Percentiles rank a stretch among this genome's conserved stretches.
These are phyloP conservation scores for Rhabdomys dilectus DNA, from an alignment of 2,113 vertebrate species.

Conservation along the genomic window DNA sequence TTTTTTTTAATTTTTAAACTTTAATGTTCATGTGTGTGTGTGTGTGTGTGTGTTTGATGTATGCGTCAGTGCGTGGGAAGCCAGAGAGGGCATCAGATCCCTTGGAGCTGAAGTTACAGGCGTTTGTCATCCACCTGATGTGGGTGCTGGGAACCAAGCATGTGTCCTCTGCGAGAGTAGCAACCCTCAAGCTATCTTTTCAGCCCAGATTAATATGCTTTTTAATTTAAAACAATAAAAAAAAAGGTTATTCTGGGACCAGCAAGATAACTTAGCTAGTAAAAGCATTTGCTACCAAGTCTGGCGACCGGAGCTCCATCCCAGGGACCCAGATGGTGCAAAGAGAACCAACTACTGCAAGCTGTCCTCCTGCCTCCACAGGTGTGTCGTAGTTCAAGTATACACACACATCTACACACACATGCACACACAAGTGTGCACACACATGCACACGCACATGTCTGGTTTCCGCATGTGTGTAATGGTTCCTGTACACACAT, in stretches of 20 bases:
- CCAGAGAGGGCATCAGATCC: background rate
- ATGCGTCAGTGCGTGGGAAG: background rate
- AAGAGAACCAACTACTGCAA: background rate
- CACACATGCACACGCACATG: background rate
- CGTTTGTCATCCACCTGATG: background rate
- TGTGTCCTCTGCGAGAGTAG: no score
- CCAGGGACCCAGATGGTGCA: no score
- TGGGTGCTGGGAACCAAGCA: background rate
- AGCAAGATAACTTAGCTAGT: background rate
- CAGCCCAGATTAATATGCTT: background rate
- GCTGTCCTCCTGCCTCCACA: no score
- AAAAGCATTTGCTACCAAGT: background rate
- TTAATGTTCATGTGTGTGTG: background rate
- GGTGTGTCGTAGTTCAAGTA: background rate
- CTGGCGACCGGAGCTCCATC: background rate
- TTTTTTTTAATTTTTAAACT: background rate
- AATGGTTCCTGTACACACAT: background rate
- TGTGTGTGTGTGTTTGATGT: background rate
- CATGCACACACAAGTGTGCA: background rate
- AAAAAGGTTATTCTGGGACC: background rate
- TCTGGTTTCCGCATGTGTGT: no score
- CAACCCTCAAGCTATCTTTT: background rate
- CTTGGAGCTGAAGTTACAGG: background rate
- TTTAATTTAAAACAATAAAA: no score
- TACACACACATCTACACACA: background rate